Evolutionary conservation across 2,113 vertebrate species (phyloP), one percentile per base, ranked within the genome.

Genomic region (Python bivittatus): DNA sequence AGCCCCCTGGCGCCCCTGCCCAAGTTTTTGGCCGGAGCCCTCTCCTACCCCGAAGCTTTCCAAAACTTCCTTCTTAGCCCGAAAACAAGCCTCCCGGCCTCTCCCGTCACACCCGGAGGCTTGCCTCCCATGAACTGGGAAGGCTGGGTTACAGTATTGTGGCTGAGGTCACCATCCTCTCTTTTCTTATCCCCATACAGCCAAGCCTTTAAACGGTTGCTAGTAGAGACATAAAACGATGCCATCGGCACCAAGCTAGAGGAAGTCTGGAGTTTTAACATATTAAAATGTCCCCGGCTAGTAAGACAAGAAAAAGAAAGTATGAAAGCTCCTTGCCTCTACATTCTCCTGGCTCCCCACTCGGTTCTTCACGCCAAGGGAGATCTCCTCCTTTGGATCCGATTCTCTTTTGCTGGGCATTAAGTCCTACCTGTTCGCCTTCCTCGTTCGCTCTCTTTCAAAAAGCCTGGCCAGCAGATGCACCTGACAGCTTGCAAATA

Each of bases 191-290:
- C n/a, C 44, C 17, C 68, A 7, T 1, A 17, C n/a, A 79, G 6
- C 58, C 56, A 58, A 86, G 11, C 13, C 15, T 88, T 92, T 89
- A 89, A 95, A 93, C 68, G 91, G 84, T 15, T 90, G 60, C 92
- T 96, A 92, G 94, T 91, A 53, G 93, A 92, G 93, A 91, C 93
- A 90, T 90, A 92, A 94, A 95, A 93, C 88, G 93, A 92, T 92
- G 88, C 53, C 6, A 89, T 91, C 94, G 79, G 90, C 89, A 93
- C 94, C 91, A 90, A 94, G 93, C 93, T 79, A 86, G 91, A 84
- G 33, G 72, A 9, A 79, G 20, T 20, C 9, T 79, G 72, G 72
- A 79, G 33, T 42, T 42, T 42, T 22, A 33, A 9, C 33, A 33
- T 38, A 22, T 38, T 79, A 20, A 9, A 79, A 79, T 3, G 6